Percentiles rank a stretch among this genome's conserved stretches.
Evolutionary conservation across 2,888 invertebrate species (phyloP).

Genomic region (Agrochola lychnidis): DNA sequence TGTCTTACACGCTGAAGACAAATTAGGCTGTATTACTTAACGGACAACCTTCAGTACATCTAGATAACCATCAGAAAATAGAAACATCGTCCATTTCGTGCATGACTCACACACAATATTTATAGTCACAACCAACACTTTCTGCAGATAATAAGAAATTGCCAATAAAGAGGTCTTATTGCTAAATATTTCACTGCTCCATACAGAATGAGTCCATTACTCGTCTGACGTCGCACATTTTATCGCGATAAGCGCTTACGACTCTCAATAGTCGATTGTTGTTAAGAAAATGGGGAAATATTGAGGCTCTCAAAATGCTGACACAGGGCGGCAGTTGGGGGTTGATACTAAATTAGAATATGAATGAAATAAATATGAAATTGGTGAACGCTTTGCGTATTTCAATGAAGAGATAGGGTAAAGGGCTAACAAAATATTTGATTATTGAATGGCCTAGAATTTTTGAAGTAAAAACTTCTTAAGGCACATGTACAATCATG

Average conservation of each 20-base stretch:
- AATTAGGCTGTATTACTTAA: background rate
- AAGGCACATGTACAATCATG: too few relatives aligned
- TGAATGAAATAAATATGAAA: background rate
- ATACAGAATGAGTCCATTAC: slow-evolving; percentile 68
- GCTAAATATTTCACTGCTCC: slow-evolving; percentile 64
- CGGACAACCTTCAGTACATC: background rate
- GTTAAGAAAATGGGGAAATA: slow-evolving; percentile 71
- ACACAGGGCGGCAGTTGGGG: slow-evolving; percentile 58
- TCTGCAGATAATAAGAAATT: slow-evolving; percentile 57
- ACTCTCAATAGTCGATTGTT: slow-evolving; percentile 70
- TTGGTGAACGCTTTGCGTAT: background rate
- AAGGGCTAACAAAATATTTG: background rate
- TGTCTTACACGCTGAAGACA: background rate
- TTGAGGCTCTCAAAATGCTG: slow-evolving; percentile 60
- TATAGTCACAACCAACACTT: slow-evolving; percentile 19
- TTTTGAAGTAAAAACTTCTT: too few relatives aligned
- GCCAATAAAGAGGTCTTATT: slow-evolving; percentile 60
- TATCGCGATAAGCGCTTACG: slow-evolving; percentile 73
- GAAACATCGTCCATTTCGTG: background rate
- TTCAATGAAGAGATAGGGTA: background rate
- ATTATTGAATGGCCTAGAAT: background rate
- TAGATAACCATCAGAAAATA: slow-evolving; percentile 6
- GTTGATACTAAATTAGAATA: slow-evolving; percentile 17
- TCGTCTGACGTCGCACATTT: slow-evolving; percentile 74
- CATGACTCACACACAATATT: slow-evolving; percentile 49